phyloP scores from a whole-genome alignment of 2,113 vertebrate species.

The Platichthys stellatus region DNA sequence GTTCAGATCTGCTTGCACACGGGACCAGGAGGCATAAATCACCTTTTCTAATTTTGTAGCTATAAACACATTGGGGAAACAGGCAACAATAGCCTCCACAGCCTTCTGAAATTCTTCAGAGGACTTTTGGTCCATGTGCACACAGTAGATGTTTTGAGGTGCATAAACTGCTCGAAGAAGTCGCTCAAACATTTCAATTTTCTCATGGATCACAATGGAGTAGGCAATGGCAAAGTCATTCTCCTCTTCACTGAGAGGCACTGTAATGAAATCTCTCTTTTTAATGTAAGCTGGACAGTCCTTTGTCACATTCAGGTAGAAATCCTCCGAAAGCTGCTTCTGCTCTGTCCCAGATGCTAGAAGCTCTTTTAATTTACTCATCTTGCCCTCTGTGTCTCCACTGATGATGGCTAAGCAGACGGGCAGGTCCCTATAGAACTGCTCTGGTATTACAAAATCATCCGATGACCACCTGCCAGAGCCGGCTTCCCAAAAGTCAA shows the following conservation, averaged over 20 bases:
- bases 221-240: slow-evolving; percentile 87
- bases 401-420: slow-evolving; percentile 81
- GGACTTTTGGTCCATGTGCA: slow-evolving; percentile 89
- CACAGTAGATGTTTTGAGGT: slow-evolving; percentile 93
- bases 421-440: slow-evolving; percentile 58
- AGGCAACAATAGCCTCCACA: slow-evolving; percentile 83
- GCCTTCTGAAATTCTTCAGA: slow-evolving; percentile 78
- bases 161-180: slow-evolving; percentile 87
- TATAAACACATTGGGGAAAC: slow-evolving; percentile 92
- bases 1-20: slow-evolving; percentile 94
- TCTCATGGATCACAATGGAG: slow-evolving; percentile 92
- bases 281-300: slow-evolving; percentile 83
- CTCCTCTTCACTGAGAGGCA: slow-evolving; percentile 87
- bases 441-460: slow-evolving; percentile 12
- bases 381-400: slow-evolving; percentile 69
- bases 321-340: slow-evolving; percentile 49
- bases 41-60: slow-evolving; percentile 85
- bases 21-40: slow-evolving; percentile 90
- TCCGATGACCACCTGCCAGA: not conserved
- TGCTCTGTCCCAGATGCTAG: slow-evolving; percentile 43
- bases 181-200: slow-evolving; percentile 93
- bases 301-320: slow-evolving; percentile 84
- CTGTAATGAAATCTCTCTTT: slow-evolving; percentile 80
- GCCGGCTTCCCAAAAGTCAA: slow-evolving; percentile 20
- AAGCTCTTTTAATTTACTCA: slow-evolving; percentile 65